A percentile compares a stretch with the other conserved stretches of the same genome.
phyloP scores from a whole-genome alignment of 1,140 invertebrate genomes.

The Caenorhabditis latens region DNA sequence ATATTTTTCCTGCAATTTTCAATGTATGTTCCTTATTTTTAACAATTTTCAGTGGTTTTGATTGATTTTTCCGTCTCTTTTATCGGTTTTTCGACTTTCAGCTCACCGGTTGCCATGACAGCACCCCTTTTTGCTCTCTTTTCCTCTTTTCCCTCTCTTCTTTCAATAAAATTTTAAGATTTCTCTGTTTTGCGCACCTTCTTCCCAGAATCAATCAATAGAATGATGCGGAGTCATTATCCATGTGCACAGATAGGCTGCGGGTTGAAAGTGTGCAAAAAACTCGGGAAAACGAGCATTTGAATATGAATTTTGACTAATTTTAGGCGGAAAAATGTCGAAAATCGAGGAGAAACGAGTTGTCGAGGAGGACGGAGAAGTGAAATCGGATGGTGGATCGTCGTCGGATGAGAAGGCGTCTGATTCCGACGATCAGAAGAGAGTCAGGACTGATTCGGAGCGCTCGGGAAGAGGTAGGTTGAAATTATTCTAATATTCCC shows the following conservation, averaged over 20 bases:
- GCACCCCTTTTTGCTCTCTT: not conserved
- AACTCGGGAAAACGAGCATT: not conserved
- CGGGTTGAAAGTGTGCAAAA: not conserved
- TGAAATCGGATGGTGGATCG: not conserved
- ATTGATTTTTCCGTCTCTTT: no score
- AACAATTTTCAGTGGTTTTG: no score
- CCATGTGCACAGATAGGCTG: not conserved
- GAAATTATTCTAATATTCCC: no score
- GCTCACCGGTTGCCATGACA: not conserved
- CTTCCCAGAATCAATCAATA: not conserved
- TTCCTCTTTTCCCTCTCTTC: not conserved
- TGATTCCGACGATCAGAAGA: not conserved
- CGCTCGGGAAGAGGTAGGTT: not conserved
- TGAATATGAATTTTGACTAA: not conserved
- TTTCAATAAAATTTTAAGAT: conserved; percentile 42
- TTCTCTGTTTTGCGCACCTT: not conserved
- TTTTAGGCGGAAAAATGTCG: not conserved
- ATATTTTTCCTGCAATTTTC: no score
- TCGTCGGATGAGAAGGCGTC: conserved; percentile 11
- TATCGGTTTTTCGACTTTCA: no score
- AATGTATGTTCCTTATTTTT: no score
- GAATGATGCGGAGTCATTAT: not conserved
- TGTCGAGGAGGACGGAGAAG: not conserved
- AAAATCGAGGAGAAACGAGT: not conserved
- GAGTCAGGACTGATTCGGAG: conserved; percentile 8